These are phyloP conservation scores for Buteo buteo DNA, from an alignment of 2,113 vertebrate species.

Conservation along the genomic window DNA sequence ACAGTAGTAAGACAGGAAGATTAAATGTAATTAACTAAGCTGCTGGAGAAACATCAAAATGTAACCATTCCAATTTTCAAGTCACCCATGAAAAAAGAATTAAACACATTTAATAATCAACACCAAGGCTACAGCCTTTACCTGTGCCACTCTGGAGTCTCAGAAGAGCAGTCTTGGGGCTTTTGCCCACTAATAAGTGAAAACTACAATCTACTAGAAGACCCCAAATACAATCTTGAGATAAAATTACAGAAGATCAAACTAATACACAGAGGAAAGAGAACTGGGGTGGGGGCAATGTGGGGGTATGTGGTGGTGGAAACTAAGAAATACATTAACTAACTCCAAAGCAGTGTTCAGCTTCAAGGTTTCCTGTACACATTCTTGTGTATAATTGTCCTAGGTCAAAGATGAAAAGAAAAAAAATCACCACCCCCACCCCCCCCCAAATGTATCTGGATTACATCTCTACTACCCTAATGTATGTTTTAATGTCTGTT, in stretches of 20 bases:
- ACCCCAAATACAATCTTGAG: background rate
- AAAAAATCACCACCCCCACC: background rate
- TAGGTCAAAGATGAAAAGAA: background rate
- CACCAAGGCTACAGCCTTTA: background rate
- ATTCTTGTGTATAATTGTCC: background rate
- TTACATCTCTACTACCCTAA: background rate
- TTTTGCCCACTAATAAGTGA: background rate
- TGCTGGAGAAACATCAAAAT: background rate
- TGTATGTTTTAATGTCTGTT: background rate
- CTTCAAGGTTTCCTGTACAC: background rate
- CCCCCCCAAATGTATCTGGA: fast-evolving
- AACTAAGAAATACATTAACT: background rate
- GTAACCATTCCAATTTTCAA: background rate
- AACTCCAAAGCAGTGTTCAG: background rate
- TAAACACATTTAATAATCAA: background rate
- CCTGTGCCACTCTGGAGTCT: background rate
- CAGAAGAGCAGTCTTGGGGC: background rate
- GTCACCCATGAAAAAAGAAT: background rate
- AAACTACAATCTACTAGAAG: background rate
- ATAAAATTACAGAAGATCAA: background rate
- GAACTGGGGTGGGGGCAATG: background rate
- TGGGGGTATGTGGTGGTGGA: background rate
- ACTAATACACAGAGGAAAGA: background rate
- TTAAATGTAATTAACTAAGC: background rate
- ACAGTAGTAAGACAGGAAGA: background rate